phyloP scores from a whole-genome alignment of 2,888 invertebrate genomes.

The Ecliptopera silaceata region DNA sequence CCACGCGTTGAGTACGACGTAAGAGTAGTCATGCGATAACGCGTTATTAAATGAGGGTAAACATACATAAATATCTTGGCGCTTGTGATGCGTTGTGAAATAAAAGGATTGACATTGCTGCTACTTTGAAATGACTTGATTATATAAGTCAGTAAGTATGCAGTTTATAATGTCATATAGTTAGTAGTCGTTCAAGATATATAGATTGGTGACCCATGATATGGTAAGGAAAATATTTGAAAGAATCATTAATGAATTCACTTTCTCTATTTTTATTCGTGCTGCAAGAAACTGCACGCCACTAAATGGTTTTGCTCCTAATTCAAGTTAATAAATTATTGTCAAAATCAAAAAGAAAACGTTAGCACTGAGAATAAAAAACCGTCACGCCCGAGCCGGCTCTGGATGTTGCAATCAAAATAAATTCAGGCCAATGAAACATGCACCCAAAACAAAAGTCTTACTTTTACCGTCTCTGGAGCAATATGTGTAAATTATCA shows the following conservation, averaged over 20 bases:
- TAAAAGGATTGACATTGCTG: neutral
- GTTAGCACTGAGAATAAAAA: slow-evolving; percentile 41
- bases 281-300: no score
- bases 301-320: no score
- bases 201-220: no score
- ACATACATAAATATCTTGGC: neutral
- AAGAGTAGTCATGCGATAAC: neutral
- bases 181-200: no score
- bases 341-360: slow-evolving; percentile 26
- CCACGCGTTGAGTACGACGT: neutral
- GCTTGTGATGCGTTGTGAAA: neutral
- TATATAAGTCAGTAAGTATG: neutral
- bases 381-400: slow-evolving; percentile 40
- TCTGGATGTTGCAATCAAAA: slow-evolving; percentile 57
- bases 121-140: neutral
- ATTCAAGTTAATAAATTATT: neutral
- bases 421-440: slow-evolving; percentile 62
- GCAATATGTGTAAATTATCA: slow-evolving; percentile 8
- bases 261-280: no score
- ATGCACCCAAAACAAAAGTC: slow-evolving; percentile 48
- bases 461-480: slow-evolving; percentile 37
- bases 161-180: no score
- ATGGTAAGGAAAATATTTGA: no score
- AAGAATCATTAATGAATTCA: no score
- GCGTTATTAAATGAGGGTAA: neutral